Percentiles rank a stretch among this genome's conserved stretches.
Evolutionary conservation across 1,140 invertebrate species (phyloP).

Genomic region (Oreohelix idahoensis): DNA sequence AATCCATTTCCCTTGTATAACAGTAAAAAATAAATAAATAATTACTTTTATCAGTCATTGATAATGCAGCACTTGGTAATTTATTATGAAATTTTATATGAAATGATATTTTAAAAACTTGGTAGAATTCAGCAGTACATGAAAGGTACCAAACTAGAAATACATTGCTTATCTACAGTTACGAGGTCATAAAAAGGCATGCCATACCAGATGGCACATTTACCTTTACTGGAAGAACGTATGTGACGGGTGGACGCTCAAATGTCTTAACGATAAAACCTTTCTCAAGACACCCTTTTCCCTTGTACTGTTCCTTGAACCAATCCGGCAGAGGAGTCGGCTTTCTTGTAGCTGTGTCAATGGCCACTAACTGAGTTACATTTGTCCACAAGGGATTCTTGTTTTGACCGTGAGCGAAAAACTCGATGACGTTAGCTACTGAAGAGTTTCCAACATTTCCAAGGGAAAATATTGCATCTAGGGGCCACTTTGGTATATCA

Average conservation of each 20-base stretch:
- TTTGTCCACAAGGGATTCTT: conserved; percentile 1
- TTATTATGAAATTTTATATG: not conserved
- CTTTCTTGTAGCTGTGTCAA: conserved; percentile 37
- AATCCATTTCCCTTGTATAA: no score
- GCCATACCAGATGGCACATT: not conserved
- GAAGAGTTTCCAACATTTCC: conserved; percentile 29
- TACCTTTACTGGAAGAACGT: not conserved
- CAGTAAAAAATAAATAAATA: no score
- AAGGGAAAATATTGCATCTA: conserved; percentile 6
- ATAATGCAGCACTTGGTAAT: no score
- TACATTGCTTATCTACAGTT: not conserved
- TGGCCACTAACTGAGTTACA: conserved; percentile 22
- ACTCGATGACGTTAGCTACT: not conserved
- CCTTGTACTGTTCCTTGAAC: conserved; percentile 24
- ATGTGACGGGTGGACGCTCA: conserved; percentile 1
- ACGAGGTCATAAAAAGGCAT: not conserved
- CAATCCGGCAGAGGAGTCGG: conserved; percentile 28
- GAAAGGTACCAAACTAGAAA: not conserved
- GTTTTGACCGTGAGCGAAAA: not conserved
- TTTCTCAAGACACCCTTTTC: conserved; percentile 11
- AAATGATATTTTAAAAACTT: not conserved
- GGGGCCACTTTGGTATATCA: conserved; percentile 22
- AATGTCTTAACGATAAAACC: conserved; percentile 20
- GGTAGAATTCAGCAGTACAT: no score
- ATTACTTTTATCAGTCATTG: no score